Evolutionary conservation across 35 echinoderm and acorn worm genomes (phyloP).

Genomic region (Diadema setosum): DNA sequence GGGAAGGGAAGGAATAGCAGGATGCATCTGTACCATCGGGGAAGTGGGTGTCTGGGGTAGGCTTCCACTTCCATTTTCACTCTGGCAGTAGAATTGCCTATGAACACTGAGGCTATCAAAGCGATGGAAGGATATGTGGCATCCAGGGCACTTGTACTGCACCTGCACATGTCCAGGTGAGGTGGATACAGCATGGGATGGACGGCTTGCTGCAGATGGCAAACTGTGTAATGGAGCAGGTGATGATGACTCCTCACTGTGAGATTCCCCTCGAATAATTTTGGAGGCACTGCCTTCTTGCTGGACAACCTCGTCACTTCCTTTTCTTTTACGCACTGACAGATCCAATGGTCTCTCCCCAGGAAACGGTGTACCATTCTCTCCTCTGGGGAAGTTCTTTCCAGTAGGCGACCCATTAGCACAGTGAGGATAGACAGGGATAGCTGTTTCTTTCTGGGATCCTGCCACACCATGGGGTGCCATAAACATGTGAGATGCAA

Average conservation of each 20-base stretch:
- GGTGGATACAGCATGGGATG: neutral
- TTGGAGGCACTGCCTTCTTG: neutral
- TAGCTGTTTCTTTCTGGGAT: neutral
- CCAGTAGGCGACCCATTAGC: too few relatives aligned
- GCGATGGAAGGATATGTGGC: constrained; percentile 42
- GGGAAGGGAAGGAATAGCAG: neutral
- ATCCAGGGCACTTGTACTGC: constrained; percentile 35
- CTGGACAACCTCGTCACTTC: neutral
- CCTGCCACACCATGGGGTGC: neutral
- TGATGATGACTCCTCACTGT: neutral
- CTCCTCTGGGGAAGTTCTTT: neutral
- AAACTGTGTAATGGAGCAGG: neutral
- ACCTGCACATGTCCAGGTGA: neutral
- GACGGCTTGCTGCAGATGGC: neutral
- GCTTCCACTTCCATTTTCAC: neutral
- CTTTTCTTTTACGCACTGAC: neutral
- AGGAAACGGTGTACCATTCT: neutral
- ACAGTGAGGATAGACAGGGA: too few relatives aligned
- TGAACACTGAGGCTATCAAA: constrained; percentile 46
- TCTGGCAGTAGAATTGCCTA: constrained; percentile 54
- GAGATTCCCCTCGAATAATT: neutral
- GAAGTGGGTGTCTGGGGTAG: neutral
- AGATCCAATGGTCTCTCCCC: constrained; percentile 4
- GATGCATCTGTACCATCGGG: neutral
- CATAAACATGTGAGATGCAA: constrained; percentile 1